Evolutionary conservation across 2,888 invertebrate species (phyloP).

Genomic region (Caenorhabditis macrosperma): DNA sequence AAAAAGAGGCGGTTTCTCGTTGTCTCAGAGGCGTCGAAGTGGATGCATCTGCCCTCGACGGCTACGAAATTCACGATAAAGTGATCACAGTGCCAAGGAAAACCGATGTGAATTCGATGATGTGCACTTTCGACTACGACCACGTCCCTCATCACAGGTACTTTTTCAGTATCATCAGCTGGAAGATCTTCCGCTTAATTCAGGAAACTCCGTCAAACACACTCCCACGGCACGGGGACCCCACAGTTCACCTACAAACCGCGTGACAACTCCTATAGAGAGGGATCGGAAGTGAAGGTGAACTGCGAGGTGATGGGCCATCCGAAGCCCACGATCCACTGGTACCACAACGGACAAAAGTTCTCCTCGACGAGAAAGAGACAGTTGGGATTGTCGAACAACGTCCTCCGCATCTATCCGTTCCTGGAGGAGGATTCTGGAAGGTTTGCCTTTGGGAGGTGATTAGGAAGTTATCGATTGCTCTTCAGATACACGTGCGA

Average conservation of each 20-base stretch:
- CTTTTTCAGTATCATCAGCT: too few species aligned
- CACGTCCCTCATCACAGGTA: slow-evolving; percentile 44
- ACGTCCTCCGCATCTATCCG: slow-evolving; percentile 78
- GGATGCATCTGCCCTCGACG: slow-evolving; percentile 43
- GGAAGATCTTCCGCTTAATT: not conserved
- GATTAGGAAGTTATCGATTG: too few species aligned
- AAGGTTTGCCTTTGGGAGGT: too few species aligned
- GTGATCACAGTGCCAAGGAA: slow-evolving; percentile 31
- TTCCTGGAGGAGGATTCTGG: slow-evolving; percentile 78
- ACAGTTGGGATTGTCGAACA: slow-evolving; percentile 67
- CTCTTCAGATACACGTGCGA: slow-evolving; percentile 81
- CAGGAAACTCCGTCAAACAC: slow-evolving; percentile 47
- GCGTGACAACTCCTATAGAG: slow-evolving; percentile 59
- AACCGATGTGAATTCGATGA: slow-evolving; percentile 26
- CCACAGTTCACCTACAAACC: slow-evolving; percentile 65
- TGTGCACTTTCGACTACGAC: slow-evolving; percentile 45
- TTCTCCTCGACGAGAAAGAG: slow-evolving; percentile 71
- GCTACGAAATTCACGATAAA: slow-evolving; percentile 28
- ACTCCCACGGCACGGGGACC: slow-evolving; percentile 4
- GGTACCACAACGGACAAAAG: slow-evolving; percentile 60
- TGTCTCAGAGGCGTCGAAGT: slow-evolving; percentile 40
- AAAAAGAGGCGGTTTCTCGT: too few species aligned
- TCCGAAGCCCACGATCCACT: slow-evolving; percentile 60
- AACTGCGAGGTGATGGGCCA: slow-evolving; percentile 67
- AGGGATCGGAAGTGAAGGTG: slow-evolving; percentile 64